phyloP scores from a whole-genome alignment of 2,797 vertebrate species.

The Pygocentrus nattereri region DNA sequence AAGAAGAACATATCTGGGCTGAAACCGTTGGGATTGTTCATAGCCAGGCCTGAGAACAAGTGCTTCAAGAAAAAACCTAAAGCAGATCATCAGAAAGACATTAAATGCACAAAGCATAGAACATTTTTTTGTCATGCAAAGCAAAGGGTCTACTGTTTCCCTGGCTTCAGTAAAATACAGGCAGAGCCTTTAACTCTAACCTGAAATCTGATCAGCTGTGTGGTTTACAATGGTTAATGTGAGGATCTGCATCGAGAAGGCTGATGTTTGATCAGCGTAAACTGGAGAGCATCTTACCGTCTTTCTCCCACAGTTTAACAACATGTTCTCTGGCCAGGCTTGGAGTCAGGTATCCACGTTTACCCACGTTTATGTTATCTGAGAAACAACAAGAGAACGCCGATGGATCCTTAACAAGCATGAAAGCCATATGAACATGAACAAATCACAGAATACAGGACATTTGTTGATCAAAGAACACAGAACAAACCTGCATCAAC shows the following conservation, averaged over 20 bases:
- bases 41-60: constrained; percentile 86
- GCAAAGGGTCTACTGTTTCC: not conserved
- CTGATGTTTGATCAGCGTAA: not conserved
- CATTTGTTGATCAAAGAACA: not conserved
- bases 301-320: constrained; percentile 87
- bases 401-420: not conserved
- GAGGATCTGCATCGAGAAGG: not conserved
- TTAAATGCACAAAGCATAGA: not conserved
- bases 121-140: not conserved
- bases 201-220: not conserved
- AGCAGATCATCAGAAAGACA: not conserved
- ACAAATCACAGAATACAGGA: not conserved
- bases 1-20: constrained; percentile 89
- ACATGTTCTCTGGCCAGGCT: constrained; percentile 86
- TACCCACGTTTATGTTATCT: constrained; percentile 79
- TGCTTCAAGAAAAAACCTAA: constrained; percentile 92
- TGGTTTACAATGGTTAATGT: not conserved
- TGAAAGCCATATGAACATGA: not conserved
- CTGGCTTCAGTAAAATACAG: not conserved
- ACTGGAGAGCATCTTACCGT: constrained; percentile 77
- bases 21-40: constrained; percentile 64
- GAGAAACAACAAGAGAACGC: not conserved
- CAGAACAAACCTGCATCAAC: constrained; percentile 18
- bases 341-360: constrained; percentile 90
- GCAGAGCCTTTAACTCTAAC: not conserved